phyloP scores from a whole-genome alignment of 1,140 invertebrate genomes.

The Elysia chlorotica region DNA sequence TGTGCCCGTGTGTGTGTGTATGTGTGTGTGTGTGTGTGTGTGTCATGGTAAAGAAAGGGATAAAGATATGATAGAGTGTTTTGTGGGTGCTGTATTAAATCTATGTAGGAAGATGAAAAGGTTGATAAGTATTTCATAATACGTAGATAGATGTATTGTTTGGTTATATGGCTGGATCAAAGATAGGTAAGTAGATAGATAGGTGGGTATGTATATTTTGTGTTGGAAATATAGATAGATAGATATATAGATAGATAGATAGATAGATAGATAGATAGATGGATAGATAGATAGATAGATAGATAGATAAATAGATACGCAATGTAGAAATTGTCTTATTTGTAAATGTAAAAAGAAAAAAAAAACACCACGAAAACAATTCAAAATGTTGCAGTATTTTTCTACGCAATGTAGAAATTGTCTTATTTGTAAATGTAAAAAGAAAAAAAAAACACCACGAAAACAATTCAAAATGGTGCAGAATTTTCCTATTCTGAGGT shows the following conservation, averaged over 20 bases:
- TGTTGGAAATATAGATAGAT: too few species aligned
- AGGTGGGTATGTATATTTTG: too few species aligned
- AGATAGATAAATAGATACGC: too few species aligned
- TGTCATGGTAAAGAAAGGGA: neutral
- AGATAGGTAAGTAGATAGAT: too few species aligned
- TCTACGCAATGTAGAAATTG: neutral
- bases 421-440: neutral
- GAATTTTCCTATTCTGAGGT: neutral
- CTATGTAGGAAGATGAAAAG: neutral
- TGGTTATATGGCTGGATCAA: neutral
- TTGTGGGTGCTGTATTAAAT: neutral
- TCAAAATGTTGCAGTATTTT: neutral
- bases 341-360: neutral
- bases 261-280: too few species aligned
- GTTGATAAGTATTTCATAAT: neutral
- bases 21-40: neutral
- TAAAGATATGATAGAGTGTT: too few species aligned
- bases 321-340: neutral
- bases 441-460: neutral
- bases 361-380: neutral
- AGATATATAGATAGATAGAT: too few species aligned
- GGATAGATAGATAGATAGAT: too few species aligned
- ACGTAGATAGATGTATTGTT: neutral
- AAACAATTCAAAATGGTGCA: neutral
- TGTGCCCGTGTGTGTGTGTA: conserved; percentile 12